These are phyloP conservation scores for Struthidea cinerea DNA, from an alignment of 2,113 vertebrate species.

Conservation along the genomic window DNA sequence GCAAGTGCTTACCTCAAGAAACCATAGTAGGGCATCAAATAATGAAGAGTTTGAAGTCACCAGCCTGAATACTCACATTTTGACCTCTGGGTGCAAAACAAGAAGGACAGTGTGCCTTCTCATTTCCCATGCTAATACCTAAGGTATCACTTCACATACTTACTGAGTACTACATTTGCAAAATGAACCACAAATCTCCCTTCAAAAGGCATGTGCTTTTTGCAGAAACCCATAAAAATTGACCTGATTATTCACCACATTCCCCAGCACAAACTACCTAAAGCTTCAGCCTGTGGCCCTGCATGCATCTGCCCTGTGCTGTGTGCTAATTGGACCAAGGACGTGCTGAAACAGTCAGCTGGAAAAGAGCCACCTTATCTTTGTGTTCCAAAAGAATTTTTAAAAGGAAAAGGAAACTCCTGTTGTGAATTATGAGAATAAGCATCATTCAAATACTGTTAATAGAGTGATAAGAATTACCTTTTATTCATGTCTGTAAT, in stretches of 20 bases:
- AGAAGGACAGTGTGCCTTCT: background rate
- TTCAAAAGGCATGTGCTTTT: background rate
- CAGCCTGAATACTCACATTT: background rate
- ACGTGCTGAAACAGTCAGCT: background rate
- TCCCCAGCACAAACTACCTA: background rate
- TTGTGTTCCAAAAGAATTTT: constrained; percentile 20
- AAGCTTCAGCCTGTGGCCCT: background rate
- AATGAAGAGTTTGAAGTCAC: constrained; percentile 30
- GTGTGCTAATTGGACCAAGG: background rate
- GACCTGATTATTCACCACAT: background rate
- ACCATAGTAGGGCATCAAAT: background rate
- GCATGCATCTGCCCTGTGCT: background rate
- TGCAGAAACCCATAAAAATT: background rate
- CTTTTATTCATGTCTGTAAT: constrained; percentile 43
- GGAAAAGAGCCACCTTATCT: constrained; percentile 29
- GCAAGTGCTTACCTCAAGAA: background rate
- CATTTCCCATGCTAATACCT: constrained; percentile 46
- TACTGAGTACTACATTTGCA: background rate
- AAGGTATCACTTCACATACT: background rate
- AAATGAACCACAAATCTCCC: background rate
- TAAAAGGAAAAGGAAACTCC: constrained; percentile 24
- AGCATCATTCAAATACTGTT: constrained; percentile 1
- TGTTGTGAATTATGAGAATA: constrained; percentile 20
- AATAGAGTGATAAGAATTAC: constrained; percentile 18
- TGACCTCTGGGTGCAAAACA: constrained; percentile 45